Evolutionary conservation across 2,888 invertebrate species (phyloP).

Genomic region (Eupithecia abbreviata): DNA sequence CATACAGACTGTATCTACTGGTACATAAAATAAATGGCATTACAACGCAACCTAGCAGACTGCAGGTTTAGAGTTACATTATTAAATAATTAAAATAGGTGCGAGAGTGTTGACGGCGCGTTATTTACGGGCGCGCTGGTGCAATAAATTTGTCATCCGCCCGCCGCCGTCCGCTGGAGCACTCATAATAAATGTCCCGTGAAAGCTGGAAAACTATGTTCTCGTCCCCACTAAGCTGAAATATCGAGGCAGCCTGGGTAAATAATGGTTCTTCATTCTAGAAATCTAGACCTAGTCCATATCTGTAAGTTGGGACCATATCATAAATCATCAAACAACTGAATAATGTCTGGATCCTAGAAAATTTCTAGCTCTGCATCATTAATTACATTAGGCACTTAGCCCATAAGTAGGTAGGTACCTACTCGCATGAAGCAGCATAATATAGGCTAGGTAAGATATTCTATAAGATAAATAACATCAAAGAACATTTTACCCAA

Average conservation of each 20-base stretch:
- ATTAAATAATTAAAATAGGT: not conserved
- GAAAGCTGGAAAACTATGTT: slow-evolving; percentile 11
- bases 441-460: no score
- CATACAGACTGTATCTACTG: no score
- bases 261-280: not conserved
- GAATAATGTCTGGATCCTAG: not conserved
- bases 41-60: no score
- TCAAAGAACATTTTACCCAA: no score
- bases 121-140: slow-evolving; percentile 35
- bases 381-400: not conserved
- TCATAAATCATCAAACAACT: not conserved
- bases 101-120: slow-evolving; percentile 9
- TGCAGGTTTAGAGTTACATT: not conserved
- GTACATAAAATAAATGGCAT: no score
- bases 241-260: slow-evolving; percentile 5
- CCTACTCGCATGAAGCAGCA: no score
- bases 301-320: not conserved
- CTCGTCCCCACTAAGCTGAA: slow-evolving; percentile 5
- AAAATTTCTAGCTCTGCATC: slow-evolving; percentile 5
- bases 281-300: not conserved
- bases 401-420: no score
- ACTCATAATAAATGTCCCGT: slow-evolving; percentile 16
- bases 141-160: slow-evolving; percentile 37
- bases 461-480: no score
- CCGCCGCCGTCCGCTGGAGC: slow-evolving; percentile 1